Percentiles rank a stretch among this genome's conserved stretches.
Conservation (phyloP, 2,888 invertebrate genomes). For the Acanthacorydalis orientalis region DNA sequence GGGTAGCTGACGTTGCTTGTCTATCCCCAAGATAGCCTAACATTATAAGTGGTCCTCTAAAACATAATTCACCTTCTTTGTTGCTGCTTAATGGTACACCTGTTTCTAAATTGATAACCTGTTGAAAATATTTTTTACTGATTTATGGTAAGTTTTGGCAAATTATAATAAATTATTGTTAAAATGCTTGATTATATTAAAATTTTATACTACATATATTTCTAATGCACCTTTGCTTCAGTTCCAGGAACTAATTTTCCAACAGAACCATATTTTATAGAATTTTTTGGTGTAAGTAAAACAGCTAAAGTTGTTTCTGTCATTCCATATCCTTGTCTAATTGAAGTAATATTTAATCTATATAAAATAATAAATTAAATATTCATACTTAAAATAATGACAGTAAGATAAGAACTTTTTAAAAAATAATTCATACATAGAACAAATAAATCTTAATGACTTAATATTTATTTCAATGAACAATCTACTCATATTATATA, state of each 20-base stretch:
- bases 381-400: neutral
- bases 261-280: conserved; percentile 41
- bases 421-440: neutral
- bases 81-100: conserved; percentile 43
- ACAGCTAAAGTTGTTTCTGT: conserved; percentile 57
- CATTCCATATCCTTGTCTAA: conserved; percentile 63
- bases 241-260: conserved; percentile 50
- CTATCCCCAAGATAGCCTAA: conserved; percentile 66
- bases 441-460: neutral
- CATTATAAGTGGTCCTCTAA: conserved; percentile 52
- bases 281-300: conserved; percentile 22
- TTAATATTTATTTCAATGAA: neutral
- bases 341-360: conserved; percentile 29
- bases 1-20: conserved; percentile 41
- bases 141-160: neutral
- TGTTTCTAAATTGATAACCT: conserved; percentile 38
- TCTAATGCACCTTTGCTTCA: conserved; percentile 32
- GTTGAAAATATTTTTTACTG: conserved; percentile 1
- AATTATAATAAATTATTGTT: neutral
- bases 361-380: neutral
- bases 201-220: neutral
- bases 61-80: conserved; percentile 66
- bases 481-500: no score
- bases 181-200: neutral
- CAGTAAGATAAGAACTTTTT: no score